Evolutionary conservation across 2,888 invertebrate genomes (phyloP).

Genomic region (Meta bourneti): DNA sequence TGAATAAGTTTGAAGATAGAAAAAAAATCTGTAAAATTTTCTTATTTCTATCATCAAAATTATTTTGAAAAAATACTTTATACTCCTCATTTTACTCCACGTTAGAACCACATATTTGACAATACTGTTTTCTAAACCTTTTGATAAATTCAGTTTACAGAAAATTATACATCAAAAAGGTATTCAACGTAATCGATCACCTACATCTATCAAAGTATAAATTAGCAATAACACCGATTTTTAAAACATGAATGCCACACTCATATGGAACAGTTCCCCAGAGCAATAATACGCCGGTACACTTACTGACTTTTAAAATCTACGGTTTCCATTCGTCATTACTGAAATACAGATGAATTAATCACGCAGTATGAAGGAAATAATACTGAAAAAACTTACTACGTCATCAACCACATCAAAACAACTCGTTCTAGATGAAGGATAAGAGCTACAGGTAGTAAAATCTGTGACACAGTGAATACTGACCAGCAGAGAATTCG

Average conservation of each 20-base stretch:
- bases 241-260: neutral
- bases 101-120: too few species aligned
- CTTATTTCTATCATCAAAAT: too few species aligned
- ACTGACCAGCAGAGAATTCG: neutral
- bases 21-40: too few species aligned
- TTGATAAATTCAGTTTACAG: too few species aligned
- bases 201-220: too few species aligned
- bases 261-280: neutral
- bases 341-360: neutral
- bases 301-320: neutral
- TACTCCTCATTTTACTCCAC: too few species aligned
- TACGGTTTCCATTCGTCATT: neutral
- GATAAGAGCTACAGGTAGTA: constrained; percentile 40
- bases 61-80: too few species aligned
- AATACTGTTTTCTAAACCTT: too few species aligned
- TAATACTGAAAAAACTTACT: constrained; percentile 32
- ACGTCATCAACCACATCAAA: constrained; percentile 39
- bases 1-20: too few species aligned
- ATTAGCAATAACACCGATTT: neutral
- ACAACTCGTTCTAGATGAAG: constrained; percentile 12
- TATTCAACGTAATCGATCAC: too few species aligned
- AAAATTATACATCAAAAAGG: too few species aligned
- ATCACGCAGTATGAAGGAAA: neutral
- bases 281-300: neutral
- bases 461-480: neutral